Evolutionary conservation across 2,888 invertebrate genomes (phyloP).

Genomic region (Steromphala cineraria): DNA sequence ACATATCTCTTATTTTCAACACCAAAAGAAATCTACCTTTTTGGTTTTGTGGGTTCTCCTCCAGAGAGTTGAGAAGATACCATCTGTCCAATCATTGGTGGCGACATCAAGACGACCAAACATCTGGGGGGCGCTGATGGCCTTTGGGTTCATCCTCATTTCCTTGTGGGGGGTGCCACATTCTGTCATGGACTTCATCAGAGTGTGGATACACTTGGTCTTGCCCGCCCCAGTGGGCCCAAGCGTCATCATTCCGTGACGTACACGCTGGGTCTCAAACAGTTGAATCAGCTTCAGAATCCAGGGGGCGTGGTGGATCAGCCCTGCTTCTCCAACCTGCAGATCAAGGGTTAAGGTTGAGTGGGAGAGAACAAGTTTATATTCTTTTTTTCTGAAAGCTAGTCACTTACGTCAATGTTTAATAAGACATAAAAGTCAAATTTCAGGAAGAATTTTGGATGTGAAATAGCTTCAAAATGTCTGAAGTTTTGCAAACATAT

Average conservation of each 20-base stretch:
- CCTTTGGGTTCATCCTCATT: conserved; percentile 99
- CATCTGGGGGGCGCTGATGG: conserved; percentile 98
- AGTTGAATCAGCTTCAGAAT: conserved; percentile 93
- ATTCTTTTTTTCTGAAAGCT: too few species aligned
- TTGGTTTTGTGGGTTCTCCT: conserved; percentile 94
- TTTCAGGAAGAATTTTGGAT: too few species aligned
- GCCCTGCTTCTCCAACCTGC: conserved; percentile 77
- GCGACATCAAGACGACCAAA: conserved; percentile 97
- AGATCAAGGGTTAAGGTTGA: not conserved
- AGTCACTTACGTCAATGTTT: too few species aligned
- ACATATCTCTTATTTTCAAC: too few species aligned
- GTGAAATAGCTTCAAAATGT: too few species aligned
- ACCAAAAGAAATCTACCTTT: conserved; percentile 75
- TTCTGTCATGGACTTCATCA: conserved; percentile 92
- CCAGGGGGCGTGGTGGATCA: conserved; percentile 96
- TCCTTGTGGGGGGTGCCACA: conserved; percentile 91
- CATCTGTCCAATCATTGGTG: conserved; percentile 99
- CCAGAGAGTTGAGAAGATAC: conserved; percentile 97
- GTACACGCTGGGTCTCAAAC: conserved; percentile 76
- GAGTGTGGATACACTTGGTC: conserved; percentile 89
- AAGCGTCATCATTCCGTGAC: conserved; percentile 76
- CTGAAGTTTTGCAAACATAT: not conserved
- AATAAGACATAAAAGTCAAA: too few species aligned
- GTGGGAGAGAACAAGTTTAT: not conserved
- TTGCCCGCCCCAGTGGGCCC: conserved; percentile 79